Base-by-base conservation (phyloP, 2,797 vertebrate genomes). In the Sphaeramia orbicularis region DNA sequence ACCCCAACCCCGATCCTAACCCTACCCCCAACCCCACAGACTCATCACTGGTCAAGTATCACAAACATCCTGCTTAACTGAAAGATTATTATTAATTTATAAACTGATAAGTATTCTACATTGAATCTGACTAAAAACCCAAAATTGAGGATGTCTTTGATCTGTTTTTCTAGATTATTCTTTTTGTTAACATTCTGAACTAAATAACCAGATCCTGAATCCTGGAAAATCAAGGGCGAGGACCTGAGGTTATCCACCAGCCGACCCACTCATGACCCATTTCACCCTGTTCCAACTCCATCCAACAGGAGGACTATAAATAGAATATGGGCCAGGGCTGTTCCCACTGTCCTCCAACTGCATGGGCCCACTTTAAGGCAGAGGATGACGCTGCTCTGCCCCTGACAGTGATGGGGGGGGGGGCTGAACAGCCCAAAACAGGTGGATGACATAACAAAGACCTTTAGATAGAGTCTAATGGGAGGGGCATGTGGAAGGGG, bases 251-350 rank as follows among this genome's bases (percentile, higher is more conserved):
- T 68, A 86, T 93, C 89, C 91, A 66, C 82, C 78, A 74, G 65
- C 69, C 65, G 51, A 32, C 15, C 41, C 71, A 74, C 75, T 50
- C 55, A 76, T 80, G 90, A 92, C 91, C 93, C 92, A 92, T 79
- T 94, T 94, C 90, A 85, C 84, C 84, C 86, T 57, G 84, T 86
- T 86, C 84, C 78, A 83, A 48, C 59, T 85, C 71, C 37, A 60
- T 73, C 71, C 83, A 90, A 86, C 90, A 89, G 84, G 84, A 86
- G 90, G 85, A 80, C 86, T 87, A 94, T 89, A 87, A 78, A 87
- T 93, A 91, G 93, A 91, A 95, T 92, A 54, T 94, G 93, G 93
- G 93, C 90, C 92, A 89, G 79, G 0, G 70, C 81, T 63, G 65
- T 53, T 18, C 42, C 4, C 15, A 74, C 84, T 81, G 79, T 72